phyloP scores from a whole-genome alignment of 2,888 invertebrate species.

The Microplitis manilae region DNA sequence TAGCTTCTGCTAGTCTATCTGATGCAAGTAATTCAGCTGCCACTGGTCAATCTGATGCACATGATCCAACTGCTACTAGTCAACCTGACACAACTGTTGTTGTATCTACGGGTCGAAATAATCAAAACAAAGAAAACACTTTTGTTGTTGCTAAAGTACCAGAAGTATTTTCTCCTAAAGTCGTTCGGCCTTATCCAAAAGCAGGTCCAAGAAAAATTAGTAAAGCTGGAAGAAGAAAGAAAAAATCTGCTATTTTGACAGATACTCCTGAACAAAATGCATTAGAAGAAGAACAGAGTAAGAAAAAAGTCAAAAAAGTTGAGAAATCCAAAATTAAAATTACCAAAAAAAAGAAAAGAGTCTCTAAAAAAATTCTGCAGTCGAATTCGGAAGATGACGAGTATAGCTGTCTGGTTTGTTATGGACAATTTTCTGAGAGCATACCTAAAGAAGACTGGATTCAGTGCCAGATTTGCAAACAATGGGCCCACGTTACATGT shows the following conservation, averaged over 20 bases:
- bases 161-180: slow-evolving; percentile 32
- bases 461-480: slow-evolving; percentile 28
- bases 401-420: slow-evolving; percentile 32
- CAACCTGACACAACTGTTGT: slow-evolving; percentile 59
- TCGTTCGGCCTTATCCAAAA: slow-evolving; percentile 36
- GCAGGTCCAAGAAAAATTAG: slow-evolving; percentile 36
- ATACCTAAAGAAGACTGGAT: slow-evolving; percentile 26
- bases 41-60: slow-evolving; percentile 43
- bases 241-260: slow-evolving; percentile 31
- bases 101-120: too few relatives aligned
- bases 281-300: slow-evolving; percentile 37
- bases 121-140: slow-evolving; percentile 59
- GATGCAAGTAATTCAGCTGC: slow-evolving; percentile 54
- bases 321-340: slow-evolving; percentile 14
- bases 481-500: slow-evolving; percentile 24
- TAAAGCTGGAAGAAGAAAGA: slow-evolving; percentile 30
- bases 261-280: slow-evolving; percentile 33
- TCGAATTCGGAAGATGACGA: slow-evolving; percentile 28
- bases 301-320: slow-evolving; percentile 22
- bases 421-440: slow-evolving; percentile 23
- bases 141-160: slow-evolving; percentile 58
- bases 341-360: slow-evolving; percentile 12
- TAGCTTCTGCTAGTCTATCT: slow-evolving; percentile 2
- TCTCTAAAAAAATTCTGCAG: slow-evolving; percentile 6
- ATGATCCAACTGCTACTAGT: not conserved